phyloP scores from a whole-genome alignment of 2,113 vertebrate species.

The Lepus europaeus region DNA sequence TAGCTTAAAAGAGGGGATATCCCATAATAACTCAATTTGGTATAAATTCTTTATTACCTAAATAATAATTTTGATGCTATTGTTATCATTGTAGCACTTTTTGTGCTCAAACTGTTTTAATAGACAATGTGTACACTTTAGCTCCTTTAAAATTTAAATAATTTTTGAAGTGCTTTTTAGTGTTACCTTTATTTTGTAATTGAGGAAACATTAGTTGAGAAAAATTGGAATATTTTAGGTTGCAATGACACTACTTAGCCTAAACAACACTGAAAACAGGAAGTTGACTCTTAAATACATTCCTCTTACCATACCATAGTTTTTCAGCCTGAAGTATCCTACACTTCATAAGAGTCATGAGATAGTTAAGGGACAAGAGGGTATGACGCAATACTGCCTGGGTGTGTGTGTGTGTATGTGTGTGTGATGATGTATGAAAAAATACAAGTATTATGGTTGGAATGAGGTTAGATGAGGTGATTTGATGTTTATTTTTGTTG shows the following conservation, averaged over 20 bases:
- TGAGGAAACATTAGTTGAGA: background rate
- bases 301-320: background rate
- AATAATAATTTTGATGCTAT: background rate
- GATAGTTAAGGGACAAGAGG: background rate
- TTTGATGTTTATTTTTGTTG: background rate
- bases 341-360: background rate
- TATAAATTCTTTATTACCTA: background rate
- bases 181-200: conserved; percentile 12
- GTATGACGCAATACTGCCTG: background rate
- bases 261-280: background rate
- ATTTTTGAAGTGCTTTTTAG: background rate
- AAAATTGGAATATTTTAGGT: background rate
- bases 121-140: background rate
- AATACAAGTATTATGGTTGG: background rate
- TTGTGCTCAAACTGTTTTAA: background rate
- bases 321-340: background rate
- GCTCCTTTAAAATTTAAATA: background rate
- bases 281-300: background rate
- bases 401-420: background rate
- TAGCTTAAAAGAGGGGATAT: background rate
- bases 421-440: background rate
- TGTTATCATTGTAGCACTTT: background rate
- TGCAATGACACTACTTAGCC: background rate
- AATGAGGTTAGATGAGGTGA: background rate
- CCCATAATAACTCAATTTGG: background rate